Conservation (phyloP, 2,888 invertebrate species). For the Mechanitis messenoides region DNA sequence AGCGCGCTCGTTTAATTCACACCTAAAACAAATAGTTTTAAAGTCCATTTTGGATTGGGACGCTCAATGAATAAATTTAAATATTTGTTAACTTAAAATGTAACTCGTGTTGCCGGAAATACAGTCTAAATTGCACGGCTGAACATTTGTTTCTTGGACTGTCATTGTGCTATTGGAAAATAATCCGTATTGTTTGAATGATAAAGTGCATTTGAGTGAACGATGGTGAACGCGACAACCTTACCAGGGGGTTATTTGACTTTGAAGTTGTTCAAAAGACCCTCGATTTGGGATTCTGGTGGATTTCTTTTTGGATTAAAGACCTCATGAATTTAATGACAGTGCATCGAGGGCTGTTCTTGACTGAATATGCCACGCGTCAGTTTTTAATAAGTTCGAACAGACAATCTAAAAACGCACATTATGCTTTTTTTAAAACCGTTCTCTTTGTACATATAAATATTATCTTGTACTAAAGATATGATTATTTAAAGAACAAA, state of each 20-base stretch:
- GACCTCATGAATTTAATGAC: conserved; percentile 75
- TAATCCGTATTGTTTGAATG: conserved; percentile 38
- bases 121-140: conserved; percentile 74
- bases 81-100: conserved; percentile 77
- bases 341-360: conserved; percentile 62
- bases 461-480: not conserved
- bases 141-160: conserved; percentile 67
- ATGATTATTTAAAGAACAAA: not conserved
- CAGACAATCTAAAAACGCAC: conserved; percentile 5
- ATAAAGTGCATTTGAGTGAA: conserved; percentile 41
- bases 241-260: conserved; percentile 66
- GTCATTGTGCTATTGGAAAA: conserved; percentile 36
- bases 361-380: conserved; percentile 57
- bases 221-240: conserved; percentile 36
- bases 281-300: conserved; percentile 71
- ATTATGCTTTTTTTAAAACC: not conserved
- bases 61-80: conserved; percentile 66
- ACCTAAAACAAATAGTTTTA: conserved; percentile 33
- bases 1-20: conserved; percentile 20
- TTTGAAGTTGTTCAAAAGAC: conserved; percentile 75
- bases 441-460: not conserved
- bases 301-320: conserved; percentile 76
- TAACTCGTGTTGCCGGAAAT: conserved; percentile 75
- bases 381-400: conserved; percentile 44
- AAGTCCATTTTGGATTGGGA: conserved; percentile 47